A percentile compares a stretch with the other conserved stretches of the same genome.
Conservation (phyloP, 1,140 invertebrate genomes). For the Micrasema minimum region DNA sequence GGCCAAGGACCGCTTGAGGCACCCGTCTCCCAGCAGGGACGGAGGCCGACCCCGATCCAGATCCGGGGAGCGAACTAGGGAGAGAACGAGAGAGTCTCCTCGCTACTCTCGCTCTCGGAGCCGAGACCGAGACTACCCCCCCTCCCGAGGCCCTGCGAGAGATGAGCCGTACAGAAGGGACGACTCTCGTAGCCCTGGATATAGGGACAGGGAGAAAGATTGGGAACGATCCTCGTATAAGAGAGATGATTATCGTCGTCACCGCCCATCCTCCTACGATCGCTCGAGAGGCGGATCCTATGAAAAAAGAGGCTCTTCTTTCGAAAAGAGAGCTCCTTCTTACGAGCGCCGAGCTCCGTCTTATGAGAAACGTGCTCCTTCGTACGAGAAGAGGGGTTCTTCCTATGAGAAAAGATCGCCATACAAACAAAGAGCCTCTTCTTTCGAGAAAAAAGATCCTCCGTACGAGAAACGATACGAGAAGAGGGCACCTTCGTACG, state of each 20-base stretch:
- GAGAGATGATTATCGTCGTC: constrained; percentile 65
- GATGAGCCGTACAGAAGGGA: constrained; percentile 59
- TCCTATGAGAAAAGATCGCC: constrained; percentile 62
- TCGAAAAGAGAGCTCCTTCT: constrained; percentile 44
- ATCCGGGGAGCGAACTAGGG: constrained; percentile 57
- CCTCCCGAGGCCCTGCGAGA: constrained; percentile 64
- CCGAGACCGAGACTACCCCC: constrained; percentile 65
- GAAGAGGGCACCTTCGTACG: constrained; percentile 62
- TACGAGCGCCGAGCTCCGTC: constrained; percentile 63
- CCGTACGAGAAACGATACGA: constrained; percentile 61
- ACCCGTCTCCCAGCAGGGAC: constrained; percentile 57
- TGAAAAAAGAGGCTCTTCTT: constrained; percentile 47
- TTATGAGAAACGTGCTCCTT: constrained; percentile 59
- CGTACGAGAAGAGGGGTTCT: constrained; percentile 59
- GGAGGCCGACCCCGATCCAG: constrained; percentile 55
- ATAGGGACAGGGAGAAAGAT: constrained; percentile 59
- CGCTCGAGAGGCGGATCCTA: constrained; percentile 56
- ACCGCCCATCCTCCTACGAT: constrained; percentile 61
- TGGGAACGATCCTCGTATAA: constrained; percentile 64
- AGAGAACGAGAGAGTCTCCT: constrained; percentile 60
- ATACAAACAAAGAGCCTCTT: constrained; percentile 61
- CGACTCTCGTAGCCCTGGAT: constrained; percentile 61
- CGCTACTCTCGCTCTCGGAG: constrained; percentile 66
- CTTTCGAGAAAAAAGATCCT: constrained; percentile 62
- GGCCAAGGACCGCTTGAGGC: constrained; percentile 58